A percentile compares a stretch with the other conserved stretches of the same genome.
Evolutionary conservation across 2,797 vertebrate species (phyloP).

Genomic region (Coluber constrictor): DNA sequence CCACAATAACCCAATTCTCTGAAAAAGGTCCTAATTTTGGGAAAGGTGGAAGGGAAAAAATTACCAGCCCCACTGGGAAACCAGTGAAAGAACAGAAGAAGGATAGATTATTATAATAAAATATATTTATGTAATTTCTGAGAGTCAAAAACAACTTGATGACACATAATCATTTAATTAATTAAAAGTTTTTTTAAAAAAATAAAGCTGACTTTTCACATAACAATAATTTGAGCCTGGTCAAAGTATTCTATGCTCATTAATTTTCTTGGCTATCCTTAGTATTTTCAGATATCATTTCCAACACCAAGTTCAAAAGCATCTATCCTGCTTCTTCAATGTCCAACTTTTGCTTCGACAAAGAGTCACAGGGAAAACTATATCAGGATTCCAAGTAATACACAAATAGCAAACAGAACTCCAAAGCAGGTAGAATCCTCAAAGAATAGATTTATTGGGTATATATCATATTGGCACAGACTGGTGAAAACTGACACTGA

Average conservation of each 20-base stretch:
- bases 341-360: background rate
- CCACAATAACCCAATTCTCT: background rate
- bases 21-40: background rate
- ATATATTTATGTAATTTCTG: background rate
- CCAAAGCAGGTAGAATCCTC: too few species aligned
- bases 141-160: background rate
- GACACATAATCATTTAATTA: background rate
- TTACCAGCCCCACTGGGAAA: background rate
- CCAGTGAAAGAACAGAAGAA: background rate
- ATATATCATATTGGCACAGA: too few species aligned
- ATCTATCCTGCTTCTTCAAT: background rate
- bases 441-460: too few species aligned
- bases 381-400: too few species aligned
- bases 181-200: background rate
- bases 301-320: background rate
- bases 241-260: background rate
- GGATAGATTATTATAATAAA: background rate
- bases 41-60: background rate
- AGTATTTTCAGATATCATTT: background rate
- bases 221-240: background rate
- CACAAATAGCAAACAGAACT: too few species aligned
- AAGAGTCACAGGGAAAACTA: background rate
- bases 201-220: background rate
- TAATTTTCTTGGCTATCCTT: background rate
- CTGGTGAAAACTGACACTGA: too few species aligned